Evolutionary conservation across 2,888 invertebrate species (phyloP).

Genomic region (Himalopsyche tibetana): DNA sequence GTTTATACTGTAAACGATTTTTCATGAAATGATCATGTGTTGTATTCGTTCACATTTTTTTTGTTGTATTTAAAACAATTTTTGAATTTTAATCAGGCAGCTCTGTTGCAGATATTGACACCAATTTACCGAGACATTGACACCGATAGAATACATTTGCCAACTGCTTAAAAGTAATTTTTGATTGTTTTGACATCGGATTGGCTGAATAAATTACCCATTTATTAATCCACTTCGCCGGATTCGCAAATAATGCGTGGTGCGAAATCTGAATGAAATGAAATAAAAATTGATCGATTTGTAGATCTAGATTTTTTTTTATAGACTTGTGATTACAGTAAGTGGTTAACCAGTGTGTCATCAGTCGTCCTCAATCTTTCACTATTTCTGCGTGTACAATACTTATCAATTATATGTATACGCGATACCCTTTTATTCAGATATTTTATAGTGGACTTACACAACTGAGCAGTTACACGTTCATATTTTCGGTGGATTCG

Average conservation of each 20-base stretch:
- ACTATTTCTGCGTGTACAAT: too few relatives aligned
- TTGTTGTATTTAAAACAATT: conserved; percentile 14
- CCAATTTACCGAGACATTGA: conserved; percentile 62
- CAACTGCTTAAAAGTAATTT: neutral
- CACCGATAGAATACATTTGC: conserved; percentile 58
- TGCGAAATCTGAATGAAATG: neutral
- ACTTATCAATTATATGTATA: too few relatives aligned
- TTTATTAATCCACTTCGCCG: neutral
- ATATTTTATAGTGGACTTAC: too few relatives aligned
- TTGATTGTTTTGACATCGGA: conserved; percentile 26
- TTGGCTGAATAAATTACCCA: conserved; percentile 8
- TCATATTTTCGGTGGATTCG: too few relatives aligned
- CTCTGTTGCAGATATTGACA: conserved; percentile 62
- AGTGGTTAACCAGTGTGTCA: too few relatives aligned
- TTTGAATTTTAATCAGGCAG: conserved; percentile 19
- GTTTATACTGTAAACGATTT: too few relatives aligned
- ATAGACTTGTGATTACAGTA: too few relatives aligned
- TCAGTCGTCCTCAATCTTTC: too few relatives aligned
- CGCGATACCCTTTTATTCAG: too few relatives aligned
- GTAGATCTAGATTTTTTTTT: too few relatives aligned
- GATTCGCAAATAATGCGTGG: conserved; percentile 16
- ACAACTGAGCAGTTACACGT: too few relatives aligned
- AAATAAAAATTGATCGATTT: neutral
- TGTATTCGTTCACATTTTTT: conserved; percentile 16
- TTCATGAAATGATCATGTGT: too few relatives aligned